These are phyloP conservation scores for Margaritifera margaritifera DNA, from an alignment of 2,888 invertebrate species.

Conservation along the genomic window DNA sequence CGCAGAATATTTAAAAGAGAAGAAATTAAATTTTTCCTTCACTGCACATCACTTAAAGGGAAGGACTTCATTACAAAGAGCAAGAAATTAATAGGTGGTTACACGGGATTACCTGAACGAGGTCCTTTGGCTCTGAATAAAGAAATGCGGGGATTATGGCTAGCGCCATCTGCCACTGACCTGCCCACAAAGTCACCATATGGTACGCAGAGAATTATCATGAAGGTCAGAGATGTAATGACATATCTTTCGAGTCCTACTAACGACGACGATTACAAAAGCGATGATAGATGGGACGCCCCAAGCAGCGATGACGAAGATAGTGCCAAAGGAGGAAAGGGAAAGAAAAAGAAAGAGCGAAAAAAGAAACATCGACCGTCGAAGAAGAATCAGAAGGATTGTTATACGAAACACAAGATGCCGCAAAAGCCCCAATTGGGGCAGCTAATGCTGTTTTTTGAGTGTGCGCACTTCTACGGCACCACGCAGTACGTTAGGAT, in stretches of 20 bases:
- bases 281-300: conserved; percentile 23
- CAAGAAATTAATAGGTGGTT: conserved; percentile 26
- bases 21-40: conserved; percentile 38
- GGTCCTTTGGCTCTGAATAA: conserved; percentile 34
- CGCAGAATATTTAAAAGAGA: conserved; percentile 26
- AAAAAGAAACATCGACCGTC: conserved; percentile 16
- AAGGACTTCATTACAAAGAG: conserved; percentile 27
- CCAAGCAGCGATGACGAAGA: conserved; percentile 5
- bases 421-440: conserved; percentile 21
- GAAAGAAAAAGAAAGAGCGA: conserved; percentile 8
- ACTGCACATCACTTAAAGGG: conserved; percentile 33
- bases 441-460: conserved; percentile 35
- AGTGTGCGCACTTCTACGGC: conserved; percentile 38
- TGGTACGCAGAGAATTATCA: conserved; percentile 32
- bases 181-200: conserved; percentile 35
- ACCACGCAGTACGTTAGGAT: conserved; percentile 36
- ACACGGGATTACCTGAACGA: conserved; percentile 28
- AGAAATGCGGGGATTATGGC: conserved; percentile 32
- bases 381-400: conserved; percentile 31
- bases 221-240: conserved; percentile 29
- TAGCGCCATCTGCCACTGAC: conserved; percentile 25
- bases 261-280: conserved; percentile 3
- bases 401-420: conserved; percentile 28
- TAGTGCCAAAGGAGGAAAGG: conserved; percentile 15
- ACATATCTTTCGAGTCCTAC: conserved; percentile 17